Evolutionary conservation across 2,113 vertebrate species (phyloP), one percentile per base, ranked within the genome.

Genomic region (Cheirogaleus medius): DNA sequence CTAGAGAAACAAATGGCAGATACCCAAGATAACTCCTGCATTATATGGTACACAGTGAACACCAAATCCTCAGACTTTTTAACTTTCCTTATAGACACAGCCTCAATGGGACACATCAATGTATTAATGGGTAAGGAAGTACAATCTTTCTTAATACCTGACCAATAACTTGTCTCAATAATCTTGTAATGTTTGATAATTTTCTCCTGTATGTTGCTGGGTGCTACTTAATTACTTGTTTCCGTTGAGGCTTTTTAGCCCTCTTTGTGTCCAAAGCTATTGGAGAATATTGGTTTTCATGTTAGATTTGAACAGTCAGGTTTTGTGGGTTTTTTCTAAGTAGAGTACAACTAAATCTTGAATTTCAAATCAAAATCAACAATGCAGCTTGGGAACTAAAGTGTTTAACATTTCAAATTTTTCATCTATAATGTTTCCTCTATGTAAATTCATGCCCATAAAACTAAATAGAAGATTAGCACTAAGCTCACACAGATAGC

Each of bases 341-440:
- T 58, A 5, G 37, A 37, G 64, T 37, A 74, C n/a, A 86, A 66
- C 6, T 92, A 92, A 80, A 42, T 84, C 25, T 84, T 83, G 49
- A 94, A 63, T 84, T 90, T 39, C 8, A 96, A 94, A 47, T 94
- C 54, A 76, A 90, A 84, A 58, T 88, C 58, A 86, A 90, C 44
- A 89, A 73, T 6, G 29, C 14, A 88, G 42, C 37, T 42, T 94
- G 23, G 34, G 18, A 89, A 92, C 34, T 82, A 91, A 93, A 81
- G 89, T 71, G 37, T 71, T 97, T 58, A 91, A 18, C 9, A 83
- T 58, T 92, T 95, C 64, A 84, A 56, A 3, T 74, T 93, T 89
- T 56, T 78, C 60, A 77, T 42, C 15, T 76, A 77, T 54, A 15
- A 27, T 74, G 54, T 73, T 92, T 95, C 14, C 25, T 82, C 52